Conservation (phyloP, 2,888 invertebrate genomes). For the Drosophila greeni region DNA sequence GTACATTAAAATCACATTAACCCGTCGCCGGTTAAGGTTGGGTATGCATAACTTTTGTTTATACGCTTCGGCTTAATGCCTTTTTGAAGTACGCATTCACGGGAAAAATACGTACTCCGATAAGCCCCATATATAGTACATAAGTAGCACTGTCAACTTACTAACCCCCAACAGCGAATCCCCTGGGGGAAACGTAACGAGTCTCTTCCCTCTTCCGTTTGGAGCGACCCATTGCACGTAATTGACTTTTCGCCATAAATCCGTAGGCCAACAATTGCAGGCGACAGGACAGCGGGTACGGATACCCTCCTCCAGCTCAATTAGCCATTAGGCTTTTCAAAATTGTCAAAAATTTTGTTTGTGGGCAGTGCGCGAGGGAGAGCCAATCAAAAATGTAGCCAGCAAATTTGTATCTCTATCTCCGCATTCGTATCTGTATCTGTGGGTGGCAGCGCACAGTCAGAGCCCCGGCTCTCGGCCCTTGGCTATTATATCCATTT, state of each 20-base stretch:
- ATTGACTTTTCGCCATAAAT: conserved; percentile 66
- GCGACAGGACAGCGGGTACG: conserved; percentile 43
- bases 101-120: conserved; percentile 32
- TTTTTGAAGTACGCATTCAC: conserved; percentile 58
- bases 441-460: conserved; percentile 11
- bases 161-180: conserved; percentile 8
- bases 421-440: conserved; percentile 20
- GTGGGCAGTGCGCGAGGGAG: conserved; percentile 43
- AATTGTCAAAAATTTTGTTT: conserved; percentile 59
- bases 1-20: conserved; percentile 74
- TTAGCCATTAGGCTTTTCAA: conserved; percentile 41
- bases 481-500: conserved; percentile 1
- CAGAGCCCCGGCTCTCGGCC: not conserved
- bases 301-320: conserved; percentile 16
- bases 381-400: conserved; percentile 64
- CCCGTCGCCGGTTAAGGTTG: conserved; percentile 68
- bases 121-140: conserved; percentile 11
- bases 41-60: conserved; percentile 71
- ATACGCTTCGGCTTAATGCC: conserved; percentile 64
- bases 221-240: conserved; percentile 42
- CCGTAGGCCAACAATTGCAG: conserved; percentile 54
- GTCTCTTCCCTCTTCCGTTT: conserved; percentile 9
- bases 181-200: conserved; percentile 12
- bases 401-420: conserved; percentile 48
- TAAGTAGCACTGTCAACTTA: conserved; percentile 24